Base-by-base conservation (phyloP, 2,797 vertebrate species). In the Esox lucius region DNA sequence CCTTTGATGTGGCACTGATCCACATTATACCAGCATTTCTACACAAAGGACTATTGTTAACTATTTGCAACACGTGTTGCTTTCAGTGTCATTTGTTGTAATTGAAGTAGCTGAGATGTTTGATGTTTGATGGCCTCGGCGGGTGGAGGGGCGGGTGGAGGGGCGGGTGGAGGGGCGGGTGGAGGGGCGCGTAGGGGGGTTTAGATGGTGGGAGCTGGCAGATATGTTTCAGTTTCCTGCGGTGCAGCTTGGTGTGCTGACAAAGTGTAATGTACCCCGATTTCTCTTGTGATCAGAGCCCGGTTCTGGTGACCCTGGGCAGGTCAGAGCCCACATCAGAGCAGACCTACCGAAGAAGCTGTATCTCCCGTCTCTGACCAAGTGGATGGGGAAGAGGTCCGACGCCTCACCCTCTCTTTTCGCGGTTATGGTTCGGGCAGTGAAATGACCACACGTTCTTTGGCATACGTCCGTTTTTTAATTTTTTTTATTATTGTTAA, bases 191-290 rank as follows among this genome's bases (percentile, higher is more conserved):
- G 31, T 11, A 16, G 78, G 68, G 78, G 13, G 62, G 75, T 81
- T 85, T 85, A 81, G 35, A 85, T 71, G 74, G 79, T 64, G 83
- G 80, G 83, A 88, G 86, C 86, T 82, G 87, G 88, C 90, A 89
- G 81, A 87, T 90, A 89, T 74, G 84, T 79, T 86, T 84, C 90
- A 86, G 83, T 81, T 89, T 91, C 89, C 91, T 90, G 87, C 75
- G 79, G 78, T 80, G 79, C 91, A 90, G 90, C 92, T 90, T 76
- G 80, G 77, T 80, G 80, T 91, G 90, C 91, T 93, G 90, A 93
- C 87, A 81, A 78, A 80, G 90, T 85, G 88, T 90, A 91, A 91
- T 89, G 81, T 26, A 59, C 76, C 76, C 84, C 86, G 75, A 78
- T 74, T 67, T 80, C 75, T 86, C 88, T 85, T 77, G 86, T 31